Conservation (phyloP, 2,888 invertebrate species). For the Helobdella robusta region DNA sequence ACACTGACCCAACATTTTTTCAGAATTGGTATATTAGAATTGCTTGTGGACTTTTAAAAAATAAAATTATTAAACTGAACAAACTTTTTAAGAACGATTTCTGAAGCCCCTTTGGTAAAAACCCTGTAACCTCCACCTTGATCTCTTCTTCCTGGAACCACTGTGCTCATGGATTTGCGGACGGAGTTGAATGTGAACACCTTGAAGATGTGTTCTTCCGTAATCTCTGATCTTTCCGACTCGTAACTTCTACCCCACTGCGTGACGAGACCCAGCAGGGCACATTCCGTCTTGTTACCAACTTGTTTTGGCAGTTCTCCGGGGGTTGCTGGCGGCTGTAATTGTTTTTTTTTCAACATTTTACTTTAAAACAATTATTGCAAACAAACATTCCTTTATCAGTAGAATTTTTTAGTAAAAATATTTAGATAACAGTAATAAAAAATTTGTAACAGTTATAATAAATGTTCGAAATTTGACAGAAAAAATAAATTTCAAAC, state of each 20-base stretch:
- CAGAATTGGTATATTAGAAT: no score
- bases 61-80: background rate
- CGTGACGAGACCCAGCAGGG: slow-evolving; percentile 84
- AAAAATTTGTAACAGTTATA: no score
- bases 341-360: no score
- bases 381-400: no score
- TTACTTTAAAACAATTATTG: no score
- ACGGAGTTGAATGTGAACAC: slow-evolving; percentile 88
- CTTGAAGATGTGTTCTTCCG: slow-evolving; percentile 77
- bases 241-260: slow-evolving; percentile 82
- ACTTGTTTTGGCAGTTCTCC: slow-evolving; percentile 62
- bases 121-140: slow-evolving; percentile 83
- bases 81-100: slow-evolving; percentile 54
- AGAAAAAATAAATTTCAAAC: no score
- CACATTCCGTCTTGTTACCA: slow-evolving; percentile 98
- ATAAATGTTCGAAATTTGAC: no score
- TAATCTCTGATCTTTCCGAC: slow-evolving; percentile 55
- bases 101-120: slow-evolving; percentile 94
- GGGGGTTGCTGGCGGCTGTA: background rate
- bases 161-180: slow-evolving; percentile 96
- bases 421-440: no score
- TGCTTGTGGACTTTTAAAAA: background rate
- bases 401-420: no score
- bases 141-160: slow-evolving; percentile 56
- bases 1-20: no score